Percentiles rank a stretch among this genome's conserved stretches.
These are phyloP conservation scores for Mesorhabditis sp. DNA, from an alignment of 2,888 invertebrate species.

Conservation along the genomic window DNA sequence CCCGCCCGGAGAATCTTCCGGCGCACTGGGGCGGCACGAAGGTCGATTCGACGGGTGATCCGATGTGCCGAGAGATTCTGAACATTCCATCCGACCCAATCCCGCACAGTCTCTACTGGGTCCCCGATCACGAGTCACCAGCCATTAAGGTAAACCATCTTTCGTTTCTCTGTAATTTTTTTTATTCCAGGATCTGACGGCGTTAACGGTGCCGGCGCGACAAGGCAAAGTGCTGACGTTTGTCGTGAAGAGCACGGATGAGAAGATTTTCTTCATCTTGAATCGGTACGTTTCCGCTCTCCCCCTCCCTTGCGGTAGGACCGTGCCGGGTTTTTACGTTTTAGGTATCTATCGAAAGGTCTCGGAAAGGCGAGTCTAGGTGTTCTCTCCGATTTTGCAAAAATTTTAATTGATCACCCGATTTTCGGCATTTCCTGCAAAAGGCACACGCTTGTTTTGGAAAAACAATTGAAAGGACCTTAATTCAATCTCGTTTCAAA, in stretches of 20 bases:
- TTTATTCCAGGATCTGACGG: conserved; percentile 19
- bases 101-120: conserved; percentile 42
- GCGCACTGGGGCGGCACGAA: conserved; percentile 46
- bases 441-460: no score
- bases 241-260: conserved; percentile 21
- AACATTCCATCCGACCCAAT: conserved; percentile 42
- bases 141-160: conserved; percentile 11
- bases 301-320: not conserved
- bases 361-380: no score
- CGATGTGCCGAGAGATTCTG: conserved; percentile 36
- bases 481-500: no score
- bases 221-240: conserved; percentile 32
- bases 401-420: no score
- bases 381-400: no score
- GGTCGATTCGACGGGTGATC: conserved; percentile 37
- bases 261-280: conserved; percentile 32
- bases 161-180: no score
- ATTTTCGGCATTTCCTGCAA: no score
- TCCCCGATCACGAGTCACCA: conserved; percentile 27
- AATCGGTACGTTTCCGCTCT: conserved; percentile 23
- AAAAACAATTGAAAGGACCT: no score
- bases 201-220: conserved; percentile 32
- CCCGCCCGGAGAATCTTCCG: conserved; percentile 34
- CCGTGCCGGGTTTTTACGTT: not conserved
- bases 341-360: no score